Base-by-base conservation (phyloP, 2,113 vertebrate species). In the Phylloscopus trochiloides region DNA sequence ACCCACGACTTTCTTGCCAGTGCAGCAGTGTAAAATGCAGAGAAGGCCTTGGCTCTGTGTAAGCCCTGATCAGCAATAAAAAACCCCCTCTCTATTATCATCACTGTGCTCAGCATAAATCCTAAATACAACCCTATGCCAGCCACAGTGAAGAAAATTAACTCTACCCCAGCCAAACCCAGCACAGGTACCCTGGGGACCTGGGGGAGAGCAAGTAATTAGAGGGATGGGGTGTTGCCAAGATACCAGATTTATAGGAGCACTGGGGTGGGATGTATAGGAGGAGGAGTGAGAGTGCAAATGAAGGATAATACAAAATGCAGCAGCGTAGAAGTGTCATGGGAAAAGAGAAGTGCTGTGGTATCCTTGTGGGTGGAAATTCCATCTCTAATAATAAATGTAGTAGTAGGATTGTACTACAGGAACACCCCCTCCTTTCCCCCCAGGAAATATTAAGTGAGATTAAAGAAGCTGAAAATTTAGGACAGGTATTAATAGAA, bases 401-500 rank as follows among this genome's bases (percentile, higher is more conserved):
- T 72, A 62, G 79, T 97, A 92, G 75, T 90, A 93, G 91, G 67
- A 66, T 77, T 94, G 63, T 88, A 96, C 79, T 92, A 76, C 75
- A 62, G 86, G 45, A 72, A 55, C 22, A 51, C 3, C 8, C 15
- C 14, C 42, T 45, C 8, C 10, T 16, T 38, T 4, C 22, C 45
- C 19, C 15, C 26, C 71, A 76, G 88, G 94, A 92, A 95, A 95
- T 88, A 94, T 54, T 73, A 94, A 83, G 54, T 62, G 58, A 92
- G 82, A 86, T 95, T 95, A 95, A 94, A 88, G 91, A 84, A 95
- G 55, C 72, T 74, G 59, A 51, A 80, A 62, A 83, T 94, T 94
- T 77, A 92, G 86, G 68, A 71, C 83, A 73, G 79, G 79, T 94
- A 96, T 92, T 94, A 94, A 86, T 92, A 96, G 92, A 58, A 88